phyloP scores from a whole-genome alignment of 1,140 invertebrate species.

The Cotesia glomerata region DNA sequence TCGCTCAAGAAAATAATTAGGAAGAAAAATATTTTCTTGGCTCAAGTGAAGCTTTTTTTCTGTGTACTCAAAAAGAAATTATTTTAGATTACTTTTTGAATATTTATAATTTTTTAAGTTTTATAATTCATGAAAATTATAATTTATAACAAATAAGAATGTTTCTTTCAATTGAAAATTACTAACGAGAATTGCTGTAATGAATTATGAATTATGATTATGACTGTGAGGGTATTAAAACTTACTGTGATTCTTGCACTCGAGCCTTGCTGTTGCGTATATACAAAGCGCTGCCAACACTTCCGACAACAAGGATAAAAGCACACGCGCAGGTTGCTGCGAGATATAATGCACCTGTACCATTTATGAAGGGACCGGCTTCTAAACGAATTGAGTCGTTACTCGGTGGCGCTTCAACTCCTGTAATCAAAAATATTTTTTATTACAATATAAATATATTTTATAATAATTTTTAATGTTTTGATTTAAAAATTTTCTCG shows the following conservation, averaged over 20 bases:
- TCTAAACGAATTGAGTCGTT: constrained; percentile 71
- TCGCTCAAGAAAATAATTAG: too few relatives aligned
- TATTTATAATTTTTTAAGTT: neutral
- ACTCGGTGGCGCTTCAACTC: constrained; percentile 64
- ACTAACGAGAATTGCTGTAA: neutral
- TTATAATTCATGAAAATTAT: too few relatives aligned
- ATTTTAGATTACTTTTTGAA: neutral
- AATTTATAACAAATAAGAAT: too few relatives aligned
- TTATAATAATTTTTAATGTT: too few relatives aligned
- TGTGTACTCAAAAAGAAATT: too few relatives aligned
- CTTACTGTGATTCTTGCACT: constrained; percentile 79
- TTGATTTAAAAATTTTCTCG: too few relatives aligned
- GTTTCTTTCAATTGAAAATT: neutral
- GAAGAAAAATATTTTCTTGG: too few relatives aligned
- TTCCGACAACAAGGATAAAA: constrained; percentile 74
- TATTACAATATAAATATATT: neutral
- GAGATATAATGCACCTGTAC: constrained; percentile 75
- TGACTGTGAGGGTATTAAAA: constrained; percentile 30
- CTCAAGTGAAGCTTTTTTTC: too few relatives aligned
- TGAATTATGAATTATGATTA: neutral
- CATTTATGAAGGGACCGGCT: constrained; percentile 68
- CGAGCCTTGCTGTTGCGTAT: constrained; percentile 78
- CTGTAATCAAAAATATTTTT: constrained; percentile 50
- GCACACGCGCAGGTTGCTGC: constrained; percentile 82
- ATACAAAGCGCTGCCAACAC: constrained; percentile 77